Base-by-base conservation (phyloP, 37 sponge, comb jelly and placozoan species). In the Aplysina aerophoba region DNA sequence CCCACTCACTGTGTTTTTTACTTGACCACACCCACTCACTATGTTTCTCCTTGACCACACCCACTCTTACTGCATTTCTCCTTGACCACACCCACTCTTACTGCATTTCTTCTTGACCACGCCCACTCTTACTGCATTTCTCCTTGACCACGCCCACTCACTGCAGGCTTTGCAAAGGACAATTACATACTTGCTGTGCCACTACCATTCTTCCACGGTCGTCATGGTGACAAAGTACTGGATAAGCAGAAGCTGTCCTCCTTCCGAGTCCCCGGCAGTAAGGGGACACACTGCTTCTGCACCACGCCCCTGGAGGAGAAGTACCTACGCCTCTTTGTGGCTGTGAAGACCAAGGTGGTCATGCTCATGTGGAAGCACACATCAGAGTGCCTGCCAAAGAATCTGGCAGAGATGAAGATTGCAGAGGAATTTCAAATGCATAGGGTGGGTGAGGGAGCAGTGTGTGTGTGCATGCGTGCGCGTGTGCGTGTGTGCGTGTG, bases 321-420 rank as follows among this genome's bases (percentile, higher is more conserved):
- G 74, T 88, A 81, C 80, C 73, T 94, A 6, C 57, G 90, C 0
- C 41, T 94, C 22, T 90, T 88, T n/a, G 87, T 92, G 81, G 95
- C 95, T 15, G 84, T 85, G 69, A 94, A 94, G 90, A 90, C 36
- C 64, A 93, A 93, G 82, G 80, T 90, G 55, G 71, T 24, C 65
- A 90, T 93, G 88, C 50, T 83, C 44, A 84, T 84, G 39, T 93
- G 90, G 90, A 90, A 86, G 79, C 81, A 93, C 38, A 72, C 88
- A 0, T n/a, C 57, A 21, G 61, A 69, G 63, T 39, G 66, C 37
- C 8, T 28, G 8, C 55, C 89, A n/a, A 20, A 30, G 35, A 58
- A 66, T 6, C 60, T 73, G 30, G 56, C 14, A 56, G 35, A 55
- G 2, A 14, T 30, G 54, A 38, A 56, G 63, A 82, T 88, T 4